Percentiles rank a stretch among this genome's conserved stretches.
Conservation (phyloP, 2,113 vertebrate genomes). For the Archilochus colubris region DNA sequence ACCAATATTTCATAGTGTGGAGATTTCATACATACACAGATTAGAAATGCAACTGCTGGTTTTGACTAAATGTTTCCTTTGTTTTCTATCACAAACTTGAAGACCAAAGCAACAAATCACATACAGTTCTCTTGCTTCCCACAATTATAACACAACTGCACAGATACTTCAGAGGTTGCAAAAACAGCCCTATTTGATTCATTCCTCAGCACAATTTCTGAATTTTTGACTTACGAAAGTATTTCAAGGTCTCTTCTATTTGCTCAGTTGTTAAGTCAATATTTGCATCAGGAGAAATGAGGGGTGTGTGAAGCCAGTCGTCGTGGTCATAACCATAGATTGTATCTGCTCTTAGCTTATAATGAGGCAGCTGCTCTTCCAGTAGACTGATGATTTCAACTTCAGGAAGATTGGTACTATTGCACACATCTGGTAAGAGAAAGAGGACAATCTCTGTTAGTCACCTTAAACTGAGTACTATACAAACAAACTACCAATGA, state of each 20-base stretch:
- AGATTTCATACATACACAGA: neutral
- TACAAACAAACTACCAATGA: neutral
- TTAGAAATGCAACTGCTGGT: neutral
- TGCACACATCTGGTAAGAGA: conserved; percentile 92
- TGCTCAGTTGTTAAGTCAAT: conserved; percentile 94
- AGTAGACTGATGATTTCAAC: conserved; percentile 98
- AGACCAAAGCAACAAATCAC: neutral
- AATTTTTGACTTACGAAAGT: conserved; percentile 89
- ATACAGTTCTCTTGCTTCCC: neutral
- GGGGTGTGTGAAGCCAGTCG: conserved; percentile 97
- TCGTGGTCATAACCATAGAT: conserved; percentile 98
- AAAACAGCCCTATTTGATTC: neutral
- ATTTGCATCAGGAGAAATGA: conserved; percentile 87
- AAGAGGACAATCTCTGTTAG: neutral
- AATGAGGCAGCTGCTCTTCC: conserved; percentile 97
- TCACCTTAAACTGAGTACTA: neutral
- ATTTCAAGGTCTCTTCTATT: conserved; percentile 98
- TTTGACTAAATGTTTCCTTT: neutral
- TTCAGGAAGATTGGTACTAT: conserved; percentile 96
- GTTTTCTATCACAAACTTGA: neutral
- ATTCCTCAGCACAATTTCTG: neutral
- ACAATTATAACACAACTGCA: neutral
- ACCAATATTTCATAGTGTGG: neutral
- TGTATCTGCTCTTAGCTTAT: conserved; percentile 95
- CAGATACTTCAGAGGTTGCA: neutral